Evolutionary conservation across 2,888 invertebrate species (phyloP).

Genomic region (Andrena bucephala): DNA sequence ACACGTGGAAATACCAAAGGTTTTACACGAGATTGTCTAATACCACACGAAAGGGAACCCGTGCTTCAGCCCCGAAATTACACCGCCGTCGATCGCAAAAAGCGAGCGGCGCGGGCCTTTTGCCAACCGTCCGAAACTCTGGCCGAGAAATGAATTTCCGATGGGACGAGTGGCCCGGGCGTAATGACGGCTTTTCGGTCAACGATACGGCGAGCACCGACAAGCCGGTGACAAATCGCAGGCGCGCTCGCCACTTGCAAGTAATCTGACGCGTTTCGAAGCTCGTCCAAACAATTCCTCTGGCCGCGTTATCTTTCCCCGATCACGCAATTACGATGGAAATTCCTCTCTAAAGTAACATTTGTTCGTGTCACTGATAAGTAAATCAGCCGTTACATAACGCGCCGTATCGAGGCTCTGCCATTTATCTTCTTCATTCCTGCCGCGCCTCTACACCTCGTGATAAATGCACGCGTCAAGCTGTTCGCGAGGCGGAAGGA

Average conservation of each 20-base stretch:
- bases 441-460: too few relatives aligned
- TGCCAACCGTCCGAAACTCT: slow-evolving; percentile 35
- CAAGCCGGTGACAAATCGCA: not conserved
- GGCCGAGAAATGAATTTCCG: slow-evolving; percentile 21
- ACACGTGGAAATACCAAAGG: too few relatives aligned
- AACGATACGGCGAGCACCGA: not conserved
- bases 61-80: slow-evolving; percentile 22
- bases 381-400: slow-evolving; percentile 20
- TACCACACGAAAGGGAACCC: too few relatives aligned
- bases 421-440: not conserved
- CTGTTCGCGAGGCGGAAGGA: too few relatives aligned
- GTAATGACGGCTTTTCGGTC: slow-evolving; percentile 17
- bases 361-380: slow-evolving; percentile 34
- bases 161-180: slow-evolving; percentile 12
- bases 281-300: not conserved
- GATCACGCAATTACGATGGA: slow-evolving; percentile 17
- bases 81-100: slow-evolving; percentile 29
- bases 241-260: not conserved
- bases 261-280: not conserved
- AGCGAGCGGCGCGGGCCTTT: slow-evolving; percentile 3
- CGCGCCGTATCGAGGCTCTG: not conserved
- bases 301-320: not conserved
- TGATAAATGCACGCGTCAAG: not conserved
- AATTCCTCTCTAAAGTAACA: slow-evolving; percentile 5
- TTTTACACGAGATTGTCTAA: too few relatives aligned